Evolutionary conservation across 2,113 vertebrate species (phyloP), one percentile per base, ranked within the genome.

Genomic region (Picathartes gymnocephalus): DNA sequence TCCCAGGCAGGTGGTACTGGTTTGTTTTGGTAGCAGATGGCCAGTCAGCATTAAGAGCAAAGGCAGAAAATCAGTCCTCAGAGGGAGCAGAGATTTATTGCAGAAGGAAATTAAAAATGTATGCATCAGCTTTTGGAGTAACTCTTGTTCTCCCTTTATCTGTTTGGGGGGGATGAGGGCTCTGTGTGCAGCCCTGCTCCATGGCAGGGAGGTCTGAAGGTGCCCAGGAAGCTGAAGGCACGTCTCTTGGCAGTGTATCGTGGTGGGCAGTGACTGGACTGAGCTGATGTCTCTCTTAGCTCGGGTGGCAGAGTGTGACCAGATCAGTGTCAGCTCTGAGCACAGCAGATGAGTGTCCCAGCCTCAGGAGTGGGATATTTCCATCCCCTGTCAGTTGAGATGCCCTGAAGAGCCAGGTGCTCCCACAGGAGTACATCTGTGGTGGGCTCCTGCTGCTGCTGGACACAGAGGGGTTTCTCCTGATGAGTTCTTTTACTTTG

Each of bases 181-280:
- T 72, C 65, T 4, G 35, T 24, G 80, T 42, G 66, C 73, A 82
- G 48, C 68, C 53, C 51, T 28, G 35, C 22, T 73, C 22, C 3
- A 0, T 39, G 57, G 42, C 13, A 2, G 3, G 1, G 70, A n/a
- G 58, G 7, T 56, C 92, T 89, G 58, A 25, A 68, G 65, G 66
- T 30, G 47, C 88, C 90, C 35, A 15, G 88, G 48, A 83, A 81
- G 73, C 77, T 60, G 56, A 81, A 91, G 73, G 40, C 18, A 74
- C 60, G 12, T 62, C 30, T 44, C 28, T 31, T 40, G 58, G 48
- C 1, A 0, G 7, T 7, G 3, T 17, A 11, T 23, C 1, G 0
- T 39, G 51, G 13, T 57, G 51, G 56, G 24, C 58, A 86, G 54
- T 31, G 83, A 35, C 50, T 3, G 2, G 33, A 30, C 0, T 0